Conservation (phyloP, 2,888 invertebrate genomes). For the Drosophila putrida region DNA sequence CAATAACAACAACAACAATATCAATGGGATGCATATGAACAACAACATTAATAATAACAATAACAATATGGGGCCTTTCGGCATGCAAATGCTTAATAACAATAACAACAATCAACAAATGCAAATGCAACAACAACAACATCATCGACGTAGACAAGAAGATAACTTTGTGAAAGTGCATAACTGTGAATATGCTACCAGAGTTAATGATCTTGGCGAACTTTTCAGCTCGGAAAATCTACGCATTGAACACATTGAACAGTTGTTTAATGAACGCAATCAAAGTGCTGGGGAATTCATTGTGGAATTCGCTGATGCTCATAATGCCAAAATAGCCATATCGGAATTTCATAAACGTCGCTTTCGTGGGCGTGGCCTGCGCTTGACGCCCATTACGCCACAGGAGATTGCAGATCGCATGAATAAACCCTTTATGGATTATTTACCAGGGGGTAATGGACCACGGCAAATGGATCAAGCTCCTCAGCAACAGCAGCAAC, state of each 20-base stretch:
- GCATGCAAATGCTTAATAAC: slow-evolving; percentile 25
- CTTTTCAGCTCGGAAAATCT: slow-evolving; percentile 92
- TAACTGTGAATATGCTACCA: slow-evolving; percentile 91
- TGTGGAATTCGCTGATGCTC: slow-evolving; percentile 91
- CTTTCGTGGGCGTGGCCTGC: slow-evolving; percentile 86
- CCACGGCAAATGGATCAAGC: slow-evolving; percentile 24
- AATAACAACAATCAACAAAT: slow-evolving; percentile 22
- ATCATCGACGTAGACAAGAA: slow-evolving; percentile 39
- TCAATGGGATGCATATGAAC: slow-evolving; percentile 25
- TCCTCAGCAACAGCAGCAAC: slow-evolving; percentile 7
- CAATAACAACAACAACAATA: slow-evolving; percentile 16
- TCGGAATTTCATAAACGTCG: slow-evolving; percentile 79
- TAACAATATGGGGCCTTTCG: slow-evolving; percentile 43
- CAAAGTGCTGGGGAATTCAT: slow-evolving; percentile 94
- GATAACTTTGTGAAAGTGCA: slow-evolving; percentile 90
- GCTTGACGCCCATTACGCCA: slow-evolving; percentile 86
- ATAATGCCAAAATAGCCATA: slow-evolving; percentile 88
- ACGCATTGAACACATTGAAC: slow-evolving; percentile 91
- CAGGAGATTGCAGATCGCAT: slow-evolving; percentile 87
- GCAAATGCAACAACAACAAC: slow-evolving; percentile 1
- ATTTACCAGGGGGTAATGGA: slow-evolving; percentile 76
- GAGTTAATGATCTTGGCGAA: slow-evolving; percentile 92
- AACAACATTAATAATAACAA: slow-evolving; percentile 18
- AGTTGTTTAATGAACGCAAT: slow-evolving; percentile 90
- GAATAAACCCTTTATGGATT: slow-evolving; percentile 83